These are phyloP conservation scores for Cyanoramphus novaezelandiae DNA, from an alignment of 2,113 vertebrate genomes.

Conservation along the genomic window DNA sequence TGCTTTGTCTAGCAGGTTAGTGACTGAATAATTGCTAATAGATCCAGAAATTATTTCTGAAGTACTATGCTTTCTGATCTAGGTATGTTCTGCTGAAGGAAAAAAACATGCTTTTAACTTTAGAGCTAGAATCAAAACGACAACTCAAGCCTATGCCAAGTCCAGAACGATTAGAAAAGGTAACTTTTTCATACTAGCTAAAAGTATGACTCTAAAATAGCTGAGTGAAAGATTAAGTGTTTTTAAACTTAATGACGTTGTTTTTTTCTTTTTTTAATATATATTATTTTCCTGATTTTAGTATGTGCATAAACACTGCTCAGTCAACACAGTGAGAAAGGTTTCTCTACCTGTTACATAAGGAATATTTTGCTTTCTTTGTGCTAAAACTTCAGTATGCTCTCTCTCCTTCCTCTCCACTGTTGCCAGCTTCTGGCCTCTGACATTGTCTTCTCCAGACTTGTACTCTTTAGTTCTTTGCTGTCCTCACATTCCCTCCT, in stretches of 20 bases:
- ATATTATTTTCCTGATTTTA: not conserved
- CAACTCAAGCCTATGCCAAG: conserved; percentile 88
- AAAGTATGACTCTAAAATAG: not conserved
- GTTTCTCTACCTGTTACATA: not conserved
- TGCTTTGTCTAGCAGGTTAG: not conserved
- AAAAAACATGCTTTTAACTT: conserved; percentile 93
- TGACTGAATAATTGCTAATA: not conserved
- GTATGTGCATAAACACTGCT: not conserved
- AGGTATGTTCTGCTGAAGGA: conserved; percentile 98
- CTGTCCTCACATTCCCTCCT: not conserved
- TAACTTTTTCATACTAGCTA: conserved; percentile 33
- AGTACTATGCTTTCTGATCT: conserved; percentile 19
- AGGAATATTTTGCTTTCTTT: not conserved
- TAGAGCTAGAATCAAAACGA: conserved; percentile 89
- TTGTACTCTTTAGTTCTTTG: not conserved
- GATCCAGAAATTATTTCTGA: not conserved
- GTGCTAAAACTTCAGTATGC: not conserved
- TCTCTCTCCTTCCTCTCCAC: not conserved
- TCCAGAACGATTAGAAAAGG: conserved; percentile 91
- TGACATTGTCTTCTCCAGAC: not conserved
- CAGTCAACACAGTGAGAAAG: not conserved
- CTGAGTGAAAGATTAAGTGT: not conserved
- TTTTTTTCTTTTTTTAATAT: rapidly evolving
- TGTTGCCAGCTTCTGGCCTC: not conserved
- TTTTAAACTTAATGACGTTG: not conserved